phyloP scores from a whole-genome alignment of 2,113 vertebrate genomes.

The Formicarius rufipectus region DNA sequence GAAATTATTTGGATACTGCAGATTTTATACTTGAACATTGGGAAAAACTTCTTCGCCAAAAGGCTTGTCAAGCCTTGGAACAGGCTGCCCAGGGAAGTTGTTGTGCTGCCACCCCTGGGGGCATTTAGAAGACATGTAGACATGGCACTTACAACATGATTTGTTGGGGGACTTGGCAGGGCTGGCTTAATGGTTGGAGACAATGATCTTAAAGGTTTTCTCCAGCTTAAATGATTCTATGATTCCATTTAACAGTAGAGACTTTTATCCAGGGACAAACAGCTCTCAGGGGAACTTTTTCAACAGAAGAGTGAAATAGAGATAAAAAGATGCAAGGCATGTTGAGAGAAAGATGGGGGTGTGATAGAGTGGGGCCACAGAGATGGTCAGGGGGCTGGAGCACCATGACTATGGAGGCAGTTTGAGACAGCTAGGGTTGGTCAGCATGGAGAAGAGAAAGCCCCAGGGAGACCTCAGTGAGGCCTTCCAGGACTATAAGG shows the following conservation, averaged over 20 bases:
- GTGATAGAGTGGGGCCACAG: not conserved
- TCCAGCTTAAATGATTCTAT: not conserved
- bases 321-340: constrained; percentile 45
- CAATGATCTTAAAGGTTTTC: not conserved
- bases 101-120: not conserved
- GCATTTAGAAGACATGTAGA: not conserved
- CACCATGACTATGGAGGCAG: not conserved
- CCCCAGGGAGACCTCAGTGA: not conserved
- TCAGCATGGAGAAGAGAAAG: not conserved
- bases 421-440: not conserved
- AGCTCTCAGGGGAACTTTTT: constrained; percentile 49
- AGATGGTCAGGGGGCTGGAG: not conserved
- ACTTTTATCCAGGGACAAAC: constrained; percentile 59
- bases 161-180: not conserved
- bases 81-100: not conserved
- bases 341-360: not conserved
- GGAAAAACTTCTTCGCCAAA: not conserved
- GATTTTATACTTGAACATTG: not conserved
- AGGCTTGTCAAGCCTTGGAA: not conserved
- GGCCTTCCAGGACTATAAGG: not conserved
- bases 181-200: not conserved
- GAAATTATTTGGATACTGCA: not conserved
- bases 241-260: not conserved
- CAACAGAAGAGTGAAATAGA: constrained; percentile 19
- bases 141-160: not conserved